A percentile compares a stretch with the other conserved stretches of the same genome.
Evolutionary conservation across 2,113 vertebrate species (phyloP).

Genomic region (Oxygymnocypris stewartii): DNA sequence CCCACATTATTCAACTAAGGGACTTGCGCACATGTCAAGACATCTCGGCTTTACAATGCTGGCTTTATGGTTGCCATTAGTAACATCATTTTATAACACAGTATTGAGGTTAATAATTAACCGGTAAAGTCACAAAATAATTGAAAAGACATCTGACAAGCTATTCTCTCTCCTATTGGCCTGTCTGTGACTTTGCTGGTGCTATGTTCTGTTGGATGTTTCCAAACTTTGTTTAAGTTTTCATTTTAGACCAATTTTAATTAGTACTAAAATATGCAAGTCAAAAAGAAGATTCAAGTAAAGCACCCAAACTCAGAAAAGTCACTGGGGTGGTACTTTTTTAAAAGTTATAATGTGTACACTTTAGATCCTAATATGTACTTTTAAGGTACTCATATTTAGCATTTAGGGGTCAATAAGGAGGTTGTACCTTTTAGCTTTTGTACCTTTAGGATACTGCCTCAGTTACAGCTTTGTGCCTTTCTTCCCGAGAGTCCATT

Average conservation of each 20-base stretch:
- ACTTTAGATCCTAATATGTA: neutral
- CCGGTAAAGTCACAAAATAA: too few species aligned
- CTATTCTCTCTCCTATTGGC: neutral
- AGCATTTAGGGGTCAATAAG: neutral
- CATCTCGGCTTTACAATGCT: slow-evolving; percentile 64
- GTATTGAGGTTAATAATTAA: slow-evolving; percentile 67
- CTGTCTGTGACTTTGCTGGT: neutral
- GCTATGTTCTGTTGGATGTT: too few species aligned
- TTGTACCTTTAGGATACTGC: neutral
- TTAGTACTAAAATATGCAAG: neutral
- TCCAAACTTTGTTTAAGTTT: neutral
- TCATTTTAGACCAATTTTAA: neutral
- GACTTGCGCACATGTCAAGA: slow-evolving; percentile 34
- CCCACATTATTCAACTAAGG: neutral
- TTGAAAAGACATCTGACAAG: slow-evolving; percentile 40
- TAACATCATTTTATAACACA: slow-evolving; percentile 60
- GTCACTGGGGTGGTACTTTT: neutral
- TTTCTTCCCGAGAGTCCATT: neutral
- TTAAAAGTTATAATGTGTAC: neutral
- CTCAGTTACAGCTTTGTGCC: neutral
- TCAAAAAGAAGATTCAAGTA: neutral
- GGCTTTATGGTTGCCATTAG: slow-evolving; percentile 59
- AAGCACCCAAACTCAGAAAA: neutral
- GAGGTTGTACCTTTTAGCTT: neutral
- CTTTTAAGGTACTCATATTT: neutral